These are phyloP conservation scores for Megaustenia siamemsis DNA, from an alignment of 2,888 invertebrate genomes.

Conservation along the genomic window DNA sequence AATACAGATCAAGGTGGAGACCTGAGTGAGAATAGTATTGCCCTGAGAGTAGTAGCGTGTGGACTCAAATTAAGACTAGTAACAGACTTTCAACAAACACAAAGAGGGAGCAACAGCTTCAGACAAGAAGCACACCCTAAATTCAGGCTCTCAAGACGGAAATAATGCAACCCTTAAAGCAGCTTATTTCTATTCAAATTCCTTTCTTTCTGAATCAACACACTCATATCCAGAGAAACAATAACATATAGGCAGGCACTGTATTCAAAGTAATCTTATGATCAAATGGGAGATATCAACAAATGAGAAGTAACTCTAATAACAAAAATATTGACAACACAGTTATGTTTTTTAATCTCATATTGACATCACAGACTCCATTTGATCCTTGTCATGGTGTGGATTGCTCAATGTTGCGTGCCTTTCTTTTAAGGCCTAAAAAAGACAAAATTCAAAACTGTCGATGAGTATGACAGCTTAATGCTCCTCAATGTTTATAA, in stretches of 20 bases:
- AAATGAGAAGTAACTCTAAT: neutral
- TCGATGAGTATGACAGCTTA: no score
- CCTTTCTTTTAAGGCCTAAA: slow-evolving; percentile 12
- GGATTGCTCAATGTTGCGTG: neutral
- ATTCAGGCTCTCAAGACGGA: no score
- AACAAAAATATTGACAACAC: neutral
- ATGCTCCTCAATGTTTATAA: no score
- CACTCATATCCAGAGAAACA: neutral
- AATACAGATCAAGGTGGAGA: no score
- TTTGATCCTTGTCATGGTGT: slow-evolving; percentile 22
- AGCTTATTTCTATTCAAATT: no score
- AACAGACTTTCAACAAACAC: no score
- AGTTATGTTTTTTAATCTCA: neutral
- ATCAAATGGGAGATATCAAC: neutral
- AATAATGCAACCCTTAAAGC: no score
- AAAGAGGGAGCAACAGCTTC: no score
- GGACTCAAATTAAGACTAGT: no score
- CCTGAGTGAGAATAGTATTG: no score
- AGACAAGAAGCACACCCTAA: no score
- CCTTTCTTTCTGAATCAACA: slow-evolving; percentile 27
- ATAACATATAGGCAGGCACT: slow-evolving; percentile 11
- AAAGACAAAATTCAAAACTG: neutral
- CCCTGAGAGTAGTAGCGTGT: no score
- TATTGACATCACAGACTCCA: slow-evolving; percentile 35
- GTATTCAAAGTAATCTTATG: neutral